These are phyloP conservation scores for Scaptomyza montana DNA, from an alignment of 1,140 invertebrate species.

Conservation along the genomic window DNA sequence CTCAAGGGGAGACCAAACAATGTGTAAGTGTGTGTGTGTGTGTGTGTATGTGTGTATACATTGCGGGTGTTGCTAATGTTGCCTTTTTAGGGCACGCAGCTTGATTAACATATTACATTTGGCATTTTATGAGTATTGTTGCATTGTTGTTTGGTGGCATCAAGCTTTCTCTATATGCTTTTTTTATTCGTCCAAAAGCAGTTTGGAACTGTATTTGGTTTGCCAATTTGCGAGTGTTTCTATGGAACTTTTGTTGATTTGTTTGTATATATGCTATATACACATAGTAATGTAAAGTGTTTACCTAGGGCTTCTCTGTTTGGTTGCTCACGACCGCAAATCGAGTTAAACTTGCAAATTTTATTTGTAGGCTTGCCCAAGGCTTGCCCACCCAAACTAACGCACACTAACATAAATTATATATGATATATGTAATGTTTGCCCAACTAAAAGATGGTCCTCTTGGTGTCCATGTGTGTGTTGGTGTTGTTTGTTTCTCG, in stretches of 20 bases:
- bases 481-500: constrained; percentile 24
- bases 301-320: constrained; percentile 41
- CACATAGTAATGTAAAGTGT: constrained; percentile 12
- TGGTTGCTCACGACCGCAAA: constrained; percentile 41
- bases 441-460: constrained; percentile 27
- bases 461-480: constrained; percentile 23
- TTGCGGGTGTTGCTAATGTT: constrained; percentile 20
- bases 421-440: constrained; percentile 33
- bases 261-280: constrained; percentile 25
- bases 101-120: constrained; percentile 78
- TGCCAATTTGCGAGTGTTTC: constrained; percentile 12
- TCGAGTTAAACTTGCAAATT: constrained; percentile 55
- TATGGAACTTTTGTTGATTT: constrained; percentile 46
- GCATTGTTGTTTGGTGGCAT: constrained; percentile 4
- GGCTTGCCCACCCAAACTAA: constrained; percentile 16
- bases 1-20: background rate
- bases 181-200: constrained; percentile 18
- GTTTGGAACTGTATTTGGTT: constrained; percentile 36
- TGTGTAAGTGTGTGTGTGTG: background rate
- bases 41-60: background rate
- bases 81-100: constrained; percentile 55
- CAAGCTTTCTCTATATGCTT: background rate
- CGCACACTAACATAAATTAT: constrained; percentile 19
- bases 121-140: constrained; percentile 53
- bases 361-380: constrained; percentile 15